phyloP scores from a whole-genome alignment of 2,888 invertebrate species.

The Formica aserva region DNA sequence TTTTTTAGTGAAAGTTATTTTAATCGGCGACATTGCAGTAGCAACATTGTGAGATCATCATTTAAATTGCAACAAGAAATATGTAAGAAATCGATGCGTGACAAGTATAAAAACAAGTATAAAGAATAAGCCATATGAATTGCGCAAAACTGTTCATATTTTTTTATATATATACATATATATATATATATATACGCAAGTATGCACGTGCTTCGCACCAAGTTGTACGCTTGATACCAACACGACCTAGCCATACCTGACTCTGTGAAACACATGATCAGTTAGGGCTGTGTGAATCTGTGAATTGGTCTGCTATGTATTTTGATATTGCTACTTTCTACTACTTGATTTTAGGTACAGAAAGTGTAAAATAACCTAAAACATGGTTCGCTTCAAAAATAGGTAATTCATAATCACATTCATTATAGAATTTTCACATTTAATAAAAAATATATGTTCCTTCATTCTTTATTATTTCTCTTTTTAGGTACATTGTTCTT shows the following conservation, averaged over 20 bases:
- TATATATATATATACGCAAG: conserved; percentile 29
- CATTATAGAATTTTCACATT: background rate
- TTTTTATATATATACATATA: too few species aligned
- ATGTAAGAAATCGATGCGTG: background rate
- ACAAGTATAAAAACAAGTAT: too few species aligned
- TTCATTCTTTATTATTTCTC: conserved; percentile 63
- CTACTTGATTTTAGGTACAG: background rate
- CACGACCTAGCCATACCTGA: conserved; percentile 58
- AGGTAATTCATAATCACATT: conserved; percentile 85
- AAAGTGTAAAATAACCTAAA: conserved; percentile 69
- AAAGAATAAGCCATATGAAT: background rate
- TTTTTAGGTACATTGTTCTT: conserved; percentile 89
- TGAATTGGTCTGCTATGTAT: background rate
- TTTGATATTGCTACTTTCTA: too few species aligned
- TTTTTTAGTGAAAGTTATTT: conserved; percentile 24
- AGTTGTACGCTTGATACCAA: conserved; percentile 59
- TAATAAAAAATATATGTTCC: background rate
- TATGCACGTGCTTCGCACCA: conserved; percentile 31
- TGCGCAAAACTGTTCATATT: conserved; percentile 17
- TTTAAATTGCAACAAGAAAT: background rate
- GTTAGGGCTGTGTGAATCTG: background rate
- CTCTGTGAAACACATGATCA: background rate
- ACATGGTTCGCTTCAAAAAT: conserved; percentile 90
- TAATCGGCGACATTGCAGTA: background rate
- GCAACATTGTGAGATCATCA: background rate